A percentile compares a stretch with the other conserved stretches of the same genome.
These are phyloP conservation scores for Lytechinus variegatus DNA, from an alignment of 35 echinoderm and acorn worm genomes.

Conservation along the genomic window DNA sequence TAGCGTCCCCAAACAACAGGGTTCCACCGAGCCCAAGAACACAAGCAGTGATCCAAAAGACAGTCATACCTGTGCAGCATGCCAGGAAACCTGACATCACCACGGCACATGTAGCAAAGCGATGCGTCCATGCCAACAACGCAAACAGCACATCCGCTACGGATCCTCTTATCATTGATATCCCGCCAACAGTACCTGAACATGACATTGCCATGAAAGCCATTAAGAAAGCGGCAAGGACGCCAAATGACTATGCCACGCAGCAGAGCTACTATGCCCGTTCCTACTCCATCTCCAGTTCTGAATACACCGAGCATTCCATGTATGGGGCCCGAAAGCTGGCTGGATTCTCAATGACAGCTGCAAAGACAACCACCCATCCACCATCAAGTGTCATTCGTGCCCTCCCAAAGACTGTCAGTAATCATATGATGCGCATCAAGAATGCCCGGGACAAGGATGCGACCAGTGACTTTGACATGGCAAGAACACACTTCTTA, in stretches of 20 bases:
- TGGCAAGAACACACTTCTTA: conserved; percentile 70
- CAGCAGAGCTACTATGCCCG: conserved; percentile 39
- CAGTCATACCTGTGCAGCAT: neutral
- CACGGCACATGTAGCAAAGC: neutral
- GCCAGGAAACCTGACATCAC: conserved; percentile 17
- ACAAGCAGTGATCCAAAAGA: conserved; percentile 8
- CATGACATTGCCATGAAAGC: conserved; percentile 47
- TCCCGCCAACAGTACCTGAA: conserved; percentile 41
- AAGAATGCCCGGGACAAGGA: conserved; percentile 78
- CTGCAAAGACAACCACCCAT: neutral
- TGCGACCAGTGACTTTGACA: conserved; percentile 82
- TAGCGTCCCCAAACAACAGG: conserved; percentile 32
- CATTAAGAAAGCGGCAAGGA: conserved; percentile 32
- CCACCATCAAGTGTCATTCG: conserved; percentile 58
- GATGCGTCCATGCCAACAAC: conserved; percentile 34
- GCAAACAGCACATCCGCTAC: conserved; percentile 16
- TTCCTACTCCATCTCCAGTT: conserved; percentile 39
- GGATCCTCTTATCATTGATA: neutral
- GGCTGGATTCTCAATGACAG: neutral
- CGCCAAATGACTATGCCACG: neutral
- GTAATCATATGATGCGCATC: conserved; percentile 86
- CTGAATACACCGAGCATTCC: conserved; percentile 26
- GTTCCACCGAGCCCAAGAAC: conserved; percentile 17
- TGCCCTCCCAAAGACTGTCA: conserved; percentile 70
- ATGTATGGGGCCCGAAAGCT: neutral